Base-by-base conservation (phyloP, 2,797 vertebrate species). In the Catharus ustulatus region DNA sequence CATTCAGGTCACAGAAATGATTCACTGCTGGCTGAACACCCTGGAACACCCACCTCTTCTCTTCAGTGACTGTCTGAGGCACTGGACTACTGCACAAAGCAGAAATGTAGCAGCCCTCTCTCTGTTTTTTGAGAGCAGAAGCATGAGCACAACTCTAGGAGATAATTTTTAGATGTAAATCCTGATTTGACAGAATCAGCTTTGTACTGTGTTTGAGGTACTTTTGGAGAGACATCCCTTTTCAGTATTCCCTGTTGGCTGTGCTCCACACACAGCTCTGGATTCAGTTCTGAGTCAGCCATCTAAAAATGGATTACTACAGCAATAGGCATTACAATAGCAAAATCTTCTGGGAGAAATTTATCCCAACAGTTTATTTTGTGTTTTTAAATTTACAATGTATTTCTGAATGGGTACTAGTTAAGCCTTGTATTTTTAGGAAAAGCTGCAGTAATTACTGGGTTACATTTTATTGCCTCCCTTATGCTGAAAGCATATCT, bases 251-350 rank as follows among this genome's bases (percentile, higher is more conserved):
- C 64, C 68, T 21, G 22, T 34, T 84, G 84, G 68, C 58, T 67
- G 55, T 84, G 71, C 46, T 94, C 71, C 86, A 82, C 48, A 77
- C 32, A 19, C 8, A 34, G 48, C 78, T 89, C 81, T 62, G 30
- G 42, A 92, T 85, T 85, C 82, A 78, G n/a, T 32, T 71, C 74
- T 18, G 49, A 87, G 62, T 87, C 79, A 94, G 58, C 38, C 46
- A 85, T 40, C 91, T 89, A 74, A 89, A 95, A 92, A 72, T 14
- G 42, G 79, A 91, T 84, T 91, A 83, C 76, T 87, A 81, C 59
- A 80, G 82, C 51, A 87, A 67, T 4, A 10, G 36, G 48, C 42
- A 83, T 23, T 75, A 74, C 48, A 93, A 83, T 26, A 83, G 45
- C 57, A 83, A 79, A 87, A 54, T 49, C 82, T 77, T 73, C 27